Percentiles rank a stretch among this genome's conserved stretches.
These are phyloP conservation scores for Donacobius atricapilla DNA, from an alignment of 2,113 vertebrate species.

Conservation along the genomic window DNA sequence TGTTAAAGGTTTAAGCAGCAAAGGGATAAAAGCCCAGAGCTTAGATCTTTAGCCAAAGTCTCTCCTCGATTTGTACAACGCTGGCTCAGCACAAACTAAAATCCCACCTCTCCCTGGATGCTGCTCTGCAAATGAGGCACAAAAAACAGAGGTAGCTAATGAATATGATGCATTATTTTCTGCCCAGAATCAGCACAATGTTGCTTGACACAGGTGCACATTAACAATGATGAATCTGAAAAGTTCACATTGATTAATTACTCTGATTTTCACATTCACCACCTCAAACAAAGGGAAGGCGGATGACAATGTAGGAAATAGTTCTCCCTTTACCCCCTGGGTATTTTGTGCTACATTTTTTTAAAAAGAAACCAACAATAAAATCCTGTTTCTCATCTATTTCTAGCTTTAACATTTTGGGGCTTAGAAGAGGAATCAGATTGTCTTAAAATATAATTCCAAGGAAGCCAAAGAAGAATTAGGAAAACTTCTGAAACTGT, in stretches of 20 bases:
- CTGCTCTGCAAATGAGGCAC: background rate
- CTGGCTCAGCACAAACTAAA: background rate
- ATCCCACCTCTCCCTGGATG: background rate
- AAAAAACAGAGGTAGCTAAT: background rate
- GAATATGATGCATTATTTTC: background rate
- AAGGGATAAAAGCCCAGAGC: background rate
- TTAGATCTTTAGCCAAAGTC: background rate
- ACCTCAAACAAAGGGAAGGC: background rate
- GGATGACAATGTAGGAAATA: background rate
- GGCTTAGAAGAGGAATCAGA: background rate
- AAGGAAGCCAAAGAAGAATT: background rate
- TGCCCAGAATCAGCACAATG: conserved; percentile 24
- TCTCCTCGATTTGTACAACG: background rate
- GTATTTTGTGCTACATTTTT: background rate
- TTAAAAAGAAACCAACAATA: background rate
- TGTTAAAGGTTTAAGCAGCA: background rate
- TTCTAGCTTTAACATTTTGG: background rate
- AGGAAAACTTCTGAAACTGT: background rate
- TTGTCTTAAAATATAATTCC: background rate
- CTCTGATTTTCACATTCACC: background rate
- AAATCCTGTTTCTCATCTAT: background rate
- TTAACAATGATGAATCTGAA: conserved; percentile 38
- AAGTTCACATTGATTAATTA: conserved; percentile 63
- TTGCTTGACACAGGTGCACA: conserved; percentile 36
- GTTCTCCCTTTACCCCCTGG: background rate